Base-by-base conservation (phyloP, 2,113 vertebrate species). In the Sebastes fasciatus region DNA sequence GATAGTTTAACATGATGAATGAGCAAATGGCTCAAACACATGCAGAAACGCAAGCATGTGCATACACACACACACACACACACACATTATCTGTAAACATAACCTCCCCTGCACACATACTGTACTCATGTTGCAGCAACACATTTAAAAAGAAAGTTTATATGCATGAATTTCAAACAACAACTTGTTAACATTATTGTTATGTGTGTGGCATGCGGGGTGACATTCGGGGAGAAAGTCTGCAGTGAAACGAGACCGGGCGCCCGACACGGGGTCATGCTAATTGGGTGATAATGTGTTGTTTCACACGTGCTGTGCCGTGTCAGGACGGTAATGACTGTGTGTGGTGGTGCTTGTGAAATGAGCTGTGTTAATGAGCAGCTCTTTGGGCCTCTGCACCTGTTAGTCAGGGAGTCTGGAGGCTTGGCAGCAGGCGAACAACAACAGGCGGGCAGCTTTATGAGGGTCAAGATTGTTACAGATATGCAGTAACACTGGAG, bases 211-310 rank as follows among this genome's bases (percentile, higher is more conserved):
- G 43, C 34, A 34, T 34, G 46, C 51, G n/a, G 67, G 23, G 74
- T 49, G 70, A 68, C 57, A 78, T 26, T 61, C 7, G 17, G 52
- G 48, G 73, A 52, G 67, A 81, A 49, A 77, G 74, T 52, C 17
- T 76, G 65, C 57, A 85, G 82, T 57, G 54, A 80, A 80, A 83
- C 52, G 11, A 74, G 57, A 77, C 82, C 86, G 62, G 86, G 58
- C 79, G 74, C 57, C 82, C 74, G 77, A 88, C 87, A 78, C 66
- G 4, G 55, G 83, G 85, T 90, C 83, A 55, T 11, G 40, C 63
- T 93, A 93, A 93, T 92, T 89, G 86, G 86, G 92, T 94, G 91
- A 89, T 92, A 93, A 93, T 93, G 88, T 89, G 92, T 65, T 61
- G 57, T 83, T 89, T 88, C 77, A 78, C 85, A 77, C 71, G 21